These are phyloP conservation scores for Anguilla rostrata DNA, from an alignment of 2,113 vertebrate species.

Conservation along the genomic window DNA sequence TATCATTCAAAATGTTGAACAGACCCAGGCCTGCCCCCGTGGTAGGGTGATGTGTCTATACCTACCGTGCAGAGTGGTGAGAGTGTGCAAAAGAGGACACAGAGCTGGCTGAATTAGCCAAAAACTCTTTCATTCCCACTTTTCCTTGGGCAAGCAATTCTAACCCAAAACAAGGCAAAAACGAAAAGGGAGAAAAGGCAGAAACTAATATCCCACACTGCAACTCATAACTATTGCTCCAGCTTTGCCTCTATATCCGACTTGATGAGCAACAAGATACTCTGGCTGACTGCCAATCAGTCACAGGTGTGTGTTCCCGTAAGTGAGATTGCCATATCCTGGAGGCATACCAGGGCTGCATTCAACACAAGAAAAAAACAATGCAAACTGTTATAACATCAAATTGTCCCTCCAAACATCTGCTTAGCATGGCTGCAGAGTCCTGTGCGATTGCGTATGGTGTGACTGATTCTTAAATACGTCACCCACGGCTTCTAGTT, in stretches of 20 bases:
- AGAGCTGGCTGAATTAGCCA: not conserved
- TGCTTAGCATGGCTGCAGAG: no score
- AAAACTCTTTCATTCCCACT: not conserved
- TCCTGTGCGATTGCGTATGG: no score
- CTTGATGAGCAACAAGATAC: not conserved
- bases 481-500: no score
- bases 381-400: no score
- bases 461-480: no score
- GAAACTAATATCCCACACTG: not conserved
- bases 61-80: not conserved
- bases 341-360: not conserved
- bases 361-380: no score
- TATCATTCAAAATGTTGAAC: not conserved
- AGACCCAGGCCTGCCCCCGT: not conserved
- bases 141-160: not conserved
- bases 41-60: not conserved
- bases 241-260: not conserved
- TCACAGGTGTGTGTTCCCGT: not conserved
- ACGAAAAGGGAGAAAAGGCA: not conserved
- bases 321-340: not conserved
- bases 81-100: not conserved
- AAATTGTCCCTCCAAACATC: no score
- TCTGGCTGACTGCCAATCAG: no score
- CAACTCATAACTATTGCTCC: not conserved
- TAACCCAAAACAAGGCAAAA: not conserved